These are phyloP conservation scores for Eupithecia inturbata DNA, from an alignment of 2,888 invertebrate species.

Conservation along the genomic window DNA sequence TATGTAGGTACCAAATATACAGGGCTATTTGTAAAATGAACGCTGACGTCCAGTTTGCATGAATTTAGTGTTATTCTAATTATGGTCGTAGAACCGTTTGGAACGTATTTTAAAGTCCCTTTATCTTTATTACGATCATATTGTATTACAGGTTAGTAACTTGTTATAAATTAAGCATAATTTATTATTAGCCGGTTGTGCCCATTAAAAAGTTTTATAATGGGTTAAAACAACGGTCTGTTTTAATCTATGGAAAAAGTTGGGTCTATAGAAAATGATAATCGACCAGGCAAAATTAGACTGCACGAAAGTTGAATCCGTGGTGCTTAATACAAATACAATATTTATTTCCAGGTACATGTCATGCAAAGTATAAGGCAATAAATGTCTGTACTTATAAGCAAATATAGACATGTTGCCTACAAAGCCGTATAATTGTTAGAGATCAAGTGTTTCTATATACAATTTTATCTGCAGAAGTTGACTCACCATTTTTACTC, in stretches of 20 bases:
- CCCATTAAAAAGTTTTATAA: constrained; percentile 15
- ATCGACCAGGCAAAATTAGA: background rate
- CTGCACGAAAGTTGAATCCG: background rate
- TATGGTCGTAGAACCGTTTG: background rate
- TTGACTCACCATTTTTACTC: no score
- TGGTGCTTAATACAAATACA: background rate
- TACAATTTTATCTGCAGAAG: no score
- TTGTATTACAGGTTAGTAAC: constrained; percentile 11
- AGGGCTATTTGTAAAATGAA: background rate
- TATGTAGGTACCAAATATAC: no score
- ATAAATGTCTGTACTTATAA: no score
- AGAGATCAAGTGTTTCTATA: no score
- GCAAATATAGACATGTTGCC: no score
- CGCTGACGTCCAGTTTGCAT: background rate
- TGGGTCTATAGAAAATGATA: background rate
- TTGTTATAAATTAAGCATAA: constrained; percentile 11
- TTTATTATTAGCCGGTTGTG: constrained; percentile 12
- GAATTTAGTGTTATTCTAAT: background rate
- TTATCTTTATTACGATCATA: constrained; percentile 18
- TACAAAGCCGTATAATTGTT: no score
- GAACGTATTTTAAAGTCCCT: background rate
- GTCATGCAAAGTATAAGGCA: no score
- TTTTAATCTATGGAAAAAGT: constrained; percentile 13
- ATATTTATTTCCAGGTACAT: no score
- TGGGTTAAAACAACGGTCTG: constrained; percentile 1